These are phyloP conservation scores for Himalopsyche japonica DNA, from an alignment of 2,888 invertebrate genomes.

Conservation along the genomic window DNA sequence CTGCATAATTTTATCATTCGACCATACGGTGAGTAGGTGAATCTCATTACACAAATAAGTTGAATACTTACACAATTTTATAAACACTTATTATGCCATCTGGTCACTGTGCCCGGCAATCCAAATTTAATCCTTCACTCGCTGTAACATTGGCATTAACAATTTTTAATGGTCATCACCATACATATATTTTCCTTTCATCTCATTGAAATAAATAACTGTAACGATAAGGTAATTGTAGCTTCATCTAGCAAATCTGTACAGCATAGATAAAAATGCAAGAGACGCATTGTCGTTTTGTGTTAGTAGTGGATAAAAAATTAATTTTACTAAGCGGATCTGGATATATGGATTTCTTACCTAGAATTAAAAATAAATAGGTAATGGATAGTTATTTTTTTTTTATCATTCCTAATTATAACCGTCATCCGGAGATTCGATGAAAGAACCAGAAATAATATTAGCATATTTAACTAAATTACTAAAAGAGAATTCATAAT, in stretches of 20 bases:
- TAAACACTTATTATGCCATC: too few relatives aligned
- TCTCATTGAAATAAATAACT: background rate
- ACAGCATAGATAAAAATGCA: background rate
- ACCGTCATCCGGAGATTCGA: background rate
- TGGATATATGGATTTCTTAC: background rate
- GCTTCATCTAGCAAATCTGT: background rate
- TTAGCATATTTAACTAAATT: background rate
- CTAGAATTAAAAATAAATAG: background rate
- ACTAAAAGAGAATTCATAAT: background rate
- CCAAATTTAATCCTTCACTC: too few relatives aligned
- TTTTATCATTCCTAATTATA: background rate
- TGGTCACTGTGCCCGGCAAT: too few relatives aligned
- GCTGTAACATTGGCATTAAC: too few relatives aligned
- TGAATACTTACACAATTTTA: too few relatives aligned
- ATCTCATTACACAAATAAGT: too few relatives aligned
- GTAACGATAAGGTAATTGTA: background rate
- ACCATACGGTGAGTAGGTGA: too few relatives aligned
- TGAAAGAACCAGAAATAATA: background rate
- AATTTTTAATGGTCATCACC: too few relatives aligned
- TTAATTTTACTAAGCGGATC: background rate
- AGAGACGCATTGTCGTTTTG: background rate
- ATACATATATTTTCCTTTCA: background rate
- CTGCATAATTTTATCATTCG: too few relatives aligned
- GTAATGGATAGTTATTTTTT: background rate
- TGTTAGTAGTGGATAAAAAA: background rate